Base-by-base conservation (phyloP, 2,888 invertebrate species). In the Proisotoma minuta region DNA sequence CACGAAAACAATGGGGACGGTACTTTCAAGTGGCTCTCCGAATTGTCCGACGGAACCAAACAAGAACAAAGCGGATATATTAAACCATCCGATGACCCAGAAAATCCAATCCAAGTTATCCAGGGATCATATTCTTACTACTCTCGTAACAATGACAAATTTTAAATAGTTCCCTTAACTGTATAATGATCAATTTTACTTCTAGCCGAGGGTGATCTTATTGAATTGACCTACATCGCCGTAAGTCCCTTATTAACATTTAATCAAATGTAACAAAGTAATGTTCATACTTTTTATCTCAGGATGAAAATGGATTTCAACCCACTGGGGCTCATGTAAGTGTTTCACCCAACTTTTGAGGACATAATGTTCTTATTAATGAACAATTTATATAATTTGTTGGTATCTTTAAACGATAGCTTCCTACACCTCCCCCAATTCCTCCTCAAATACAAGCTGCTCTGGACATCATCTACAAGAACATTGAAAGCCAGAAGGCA, bases 51-150 rank as follows among this genome's bases (percentile, higher is more conserved):
- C 56, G 69, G 69, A 8, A 34, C 8, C 34, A 34, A 34, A 52
- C 60, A 18, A 64, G 63, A 63, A 50, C 63, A 63, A 49, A 61
- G 61, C 48, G 69, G 69, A 51, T 69, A 69, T 66, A 66, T 69
- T 54, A 69, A 69, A 58, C 69, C 69, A 50, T 47, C 63, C 22
- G 63, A 63, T 59, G 68, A 68, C 52, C 66, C 69, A 60, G 69
- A 69, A 60, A 69, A 66, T 34, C 54, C 69, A 29, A 69, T 69
- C 54, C 69, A 69, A 64, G 69, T 69, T 43, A 69, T 69, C 66
- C 69, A 69, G 57, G 68, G 68, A 54, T 70, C 69, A 24, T 73
- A 73, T 58, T 65, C 65, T 15, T 73, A 71, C 61, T 69, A 60
- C 62, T 63, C 65, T 39, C 68, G n/a, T n/a, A n/a, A n/a, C n/a